A percentile compares a stretch with the other conserved stretches of the same genome.
phyloP scores from a whole-genome alignment of 2,797 vertebrate species.

The Poecilia wingei region DNA sequence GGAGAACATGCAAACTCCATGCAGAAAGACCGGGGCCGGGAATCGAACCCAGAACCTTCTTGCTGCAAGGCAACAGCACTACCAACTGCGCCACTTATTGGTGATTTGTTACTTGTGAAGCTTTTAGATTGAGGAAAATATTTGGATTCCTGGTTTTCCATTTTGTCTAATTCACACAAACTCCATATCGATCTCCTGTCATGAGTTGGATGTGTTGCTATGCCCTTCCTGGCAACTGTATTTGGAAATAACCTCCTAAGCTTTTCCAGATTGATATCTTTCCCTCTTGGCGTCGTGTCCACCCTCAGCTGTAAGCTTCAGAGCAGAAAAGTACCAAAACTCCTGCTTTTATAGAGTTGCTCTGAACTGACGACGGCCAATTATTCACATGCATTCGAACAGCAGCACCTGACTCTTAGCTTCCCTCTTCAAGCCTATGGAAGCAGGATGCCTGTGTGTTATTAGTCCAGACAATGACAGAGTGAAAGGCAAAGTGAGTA shows the following conservation, averaged over 20 bases:
- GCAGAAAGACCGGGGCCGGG: too few species aligned
- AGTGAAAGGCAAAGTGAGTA: conserved; percentile 22
- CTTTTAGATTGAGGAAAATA: not conserved
- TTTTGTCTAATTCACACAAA: not conserved
- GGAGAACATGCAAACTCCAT: too few species aligned
- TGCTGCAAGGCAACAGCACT: too few species aligned
- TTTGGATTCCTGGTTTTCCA: not conserved
- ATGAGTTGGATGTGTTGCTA: not conserved
- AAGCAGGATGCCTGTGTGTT: not conserved
- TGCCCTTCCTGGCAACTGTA: not conserved
- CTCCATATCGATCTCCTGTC: not conserved
- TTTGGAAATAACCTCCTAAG: not conserved
- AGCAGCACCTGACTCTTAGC: not conserved
- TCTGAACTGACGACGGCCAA: not conserved
- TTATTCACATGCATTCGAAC: not conserved
- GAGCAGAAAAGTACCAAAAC: not conserved
- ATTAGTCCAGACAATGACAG: not conserved
- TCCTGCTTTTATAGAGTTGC: not conserved
- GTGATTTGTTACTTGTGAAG: not conserved
- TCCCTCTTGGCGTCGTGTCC: not conserved
- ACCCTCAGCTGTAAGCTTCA: not conserved
- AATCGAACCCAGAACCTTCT: too few species aligned
- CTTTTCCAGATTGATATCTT: not conserved
- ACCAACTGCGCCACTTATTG: too few species aligned
- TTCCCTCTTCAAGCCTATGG: not conserved